A percentile compares a stretch with the other conserved stretches of the same genome.
Evolutionary conservation across 1,140 invertebrate genomes (phyloP).

Genomic region (Drosophila serrata): DNA sequence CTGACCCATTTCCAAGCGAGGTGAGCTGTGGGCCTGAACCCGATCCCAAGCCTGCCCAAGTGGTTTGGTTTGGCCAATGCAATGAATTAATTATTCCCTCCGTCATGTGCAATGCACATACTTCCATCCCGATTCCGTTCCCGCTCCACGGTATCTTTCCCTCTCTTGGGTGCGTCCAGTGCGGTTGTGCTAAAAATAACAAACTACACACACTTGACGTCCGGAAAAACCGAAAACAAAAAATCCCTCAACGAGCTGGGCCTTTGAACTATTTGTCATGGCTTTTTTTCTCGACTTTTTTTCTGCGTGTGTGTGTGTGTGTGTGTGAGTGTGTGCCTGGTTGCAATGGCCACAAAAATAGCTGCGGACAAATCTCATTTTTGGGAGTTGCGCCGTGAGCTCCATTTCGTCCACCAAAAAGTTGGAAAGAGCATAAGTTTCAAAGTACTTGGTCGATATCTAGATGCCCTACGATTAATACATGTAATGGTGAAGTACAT

Average conservation of each 20-base stretch:
- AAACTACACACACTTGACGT: conserved; percentile 58
- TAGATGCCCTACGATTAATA: conserved; percentile 11
- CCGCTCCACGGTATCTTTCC: conserved; percentile 11
- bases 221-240: conserved; percentile 42
- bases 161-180: conserved; percentile 57
- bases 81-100: conserved; percentile 78
- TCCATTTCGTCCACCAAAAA: conserved; percentile 52
- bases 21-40: conserved; percentile 23
- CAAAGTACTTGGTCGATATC: not conserved
- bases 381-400: conserved; percentile 65
- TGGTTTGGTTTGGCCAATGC: conserved; percentile 68
- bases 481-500: not conserved
- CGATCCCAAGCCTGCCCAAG: conserved; percentile 26
- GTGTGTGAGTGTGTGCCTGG: conserved; percentile 21
- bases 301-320: too few relatives aligned
- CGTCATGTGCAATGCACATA: conserved; percentile 46
- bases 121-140: not conserved
- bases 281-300: conserved; percentile 30
- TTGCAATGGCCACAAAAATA: conserved; percentile 73
- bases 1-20: conserved; percentile 66
- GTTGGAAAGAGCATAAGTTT: not conserved
- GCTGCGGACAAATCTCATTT: conserved; percentile 70
- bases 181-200: conserved; percentile 71
- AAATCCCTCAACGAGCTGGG: conserved; percentile 49
- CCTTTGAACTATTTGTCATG: conserved; percentile 77